Evolutionary conservation across 2,113 vertebrate genomes (phyloP), one percentile per base, ranked within the genome.

Genomic region (Oryzias javanicus): DNA sequence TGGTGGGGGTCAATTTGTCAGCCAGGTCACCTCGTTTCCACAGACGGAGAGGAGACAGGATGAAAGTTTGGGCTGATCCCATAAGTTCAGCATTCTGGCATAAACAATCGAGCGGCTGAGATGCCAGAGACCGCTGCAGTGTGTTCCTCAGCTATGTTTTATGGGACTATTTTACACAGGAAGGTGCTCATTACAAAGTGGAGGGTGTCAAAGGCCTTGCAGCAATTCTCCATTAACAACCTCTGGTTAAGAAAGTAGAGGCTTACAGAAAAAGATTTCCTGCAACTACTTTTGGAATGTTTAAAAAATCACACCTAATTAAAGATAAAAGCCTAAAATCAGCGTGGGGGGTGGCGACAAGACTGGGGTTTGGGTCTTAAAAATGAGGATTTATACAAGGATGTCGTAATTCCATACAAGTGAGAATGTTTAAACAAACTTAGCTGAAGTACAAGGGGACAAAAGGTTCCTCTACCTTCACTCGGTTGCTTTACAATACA

Each of bases 241-340:
- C 64, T 62, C 73, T 79, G 80, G 66, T 80, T 74, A 75, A 67
- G 70, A 60, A 78, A 74, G 60, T 56, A 68, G 64, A 67, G 40
- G 66, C 55, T 49, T 60, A 55, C 29, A 63, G 70, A 76, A 69
- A 64, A 76, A 70, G 53, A 75, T 71, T 73, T 73, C 49, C 57
- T 62, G 48, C 61, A 71, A 73, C 55, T 71, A 73, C 55, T 71
- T 56, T 20, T 71, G 64, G 73, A 78, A 73, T 74, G 63, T 72
- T 76, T 67, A 81, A 74, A 83, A 84, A 79, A 82, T 81, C 68
- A 79, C 72, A 80, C 55, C 77, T 81, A 71, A 81, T 83, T 80
- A 83, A 86, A 80, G 70, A 80, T 40, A 70, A 79, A 82, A 68
- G 68, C 76, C 42, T 16, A 50, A 80, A 81, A 74, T 68, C 51